Percentiles rank a stretch among this genome's conserved stretches.
These are phyloP conservation scores for Delphinapterus leucas DNA, from an alignment of 2,113 vertebrate genomes.

Conservation along the genomic window DNA sequence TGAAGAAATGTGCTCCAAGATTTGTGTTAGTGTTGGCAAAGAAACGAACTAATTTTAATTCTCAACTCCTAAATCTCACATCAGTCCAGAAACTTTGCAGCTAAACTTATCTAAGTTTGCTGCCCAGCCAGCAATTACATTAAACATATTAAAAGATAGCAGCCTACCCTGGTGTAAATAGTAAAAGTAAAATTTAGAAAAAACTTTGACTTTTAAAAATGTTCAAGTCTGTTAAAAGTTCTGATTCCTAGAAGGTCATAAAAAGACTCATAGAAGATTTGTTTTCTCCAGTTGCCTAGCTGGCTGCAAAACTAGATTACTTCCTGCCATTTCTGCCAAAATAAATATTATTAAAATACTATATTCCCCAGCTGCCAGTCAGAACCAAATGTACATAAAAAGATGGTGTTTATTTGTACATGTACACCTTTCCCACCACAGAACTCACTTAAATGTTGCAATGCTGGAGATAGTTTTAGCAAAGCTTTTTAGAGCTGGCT, in stretches of 20 bases:
- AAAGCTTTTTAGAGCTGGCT: neutral
- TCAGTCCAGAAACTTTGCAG: slow-evolving; percentile 49
- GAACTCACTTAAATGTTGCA: neutral
- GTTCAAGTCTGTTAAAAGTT: slow-evolving; percentile 34
- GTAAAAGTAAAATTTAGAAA: slow-evolving; percentile 18
- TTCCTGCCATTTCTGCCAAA: slow-evolving; percentile 55
- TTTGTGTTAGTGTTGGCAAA: slow-evolving; percentile 66
- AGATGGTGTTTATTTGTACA: slow-evolving; percentile 17
- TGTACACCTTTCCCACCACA: neutral
- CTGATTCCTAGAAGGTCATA: slow-evolving; percentile 59
- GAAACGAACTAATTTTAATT: slow-evolving; percentile 51
- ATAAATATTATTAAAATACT: slow-evolving; percentile 71
- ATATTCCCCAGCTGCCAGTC: slow-evolving; percentile 46
- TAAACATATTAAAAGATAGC: slow-evolving; percentile 37
- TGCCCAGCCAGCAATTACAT: slow-evolving; percentile 31
- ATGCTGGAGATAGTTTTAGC: neutral
- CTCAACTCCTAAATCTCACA: slow-evolving; percentile 54
- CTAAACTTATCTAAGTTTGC: neutral
- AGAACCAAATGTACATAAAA: slow-evolving; percentile 16
- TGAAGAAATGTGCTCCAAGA: slow-evolving; percentile 52
- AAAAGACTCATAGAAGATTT: neutral
- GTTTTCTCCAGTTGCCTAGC: slow-evolving; percentile 32
- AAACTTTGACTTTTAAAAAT: slow-evolving; percentile 36
- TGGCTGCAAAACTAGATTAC: slow-evolving; percentile 51
- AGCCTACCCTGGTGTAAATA: neutral